Base-by-base conservation (phyloP, 1,140 invertebrate genomes). In the Drosophila suzukii region DNA sequence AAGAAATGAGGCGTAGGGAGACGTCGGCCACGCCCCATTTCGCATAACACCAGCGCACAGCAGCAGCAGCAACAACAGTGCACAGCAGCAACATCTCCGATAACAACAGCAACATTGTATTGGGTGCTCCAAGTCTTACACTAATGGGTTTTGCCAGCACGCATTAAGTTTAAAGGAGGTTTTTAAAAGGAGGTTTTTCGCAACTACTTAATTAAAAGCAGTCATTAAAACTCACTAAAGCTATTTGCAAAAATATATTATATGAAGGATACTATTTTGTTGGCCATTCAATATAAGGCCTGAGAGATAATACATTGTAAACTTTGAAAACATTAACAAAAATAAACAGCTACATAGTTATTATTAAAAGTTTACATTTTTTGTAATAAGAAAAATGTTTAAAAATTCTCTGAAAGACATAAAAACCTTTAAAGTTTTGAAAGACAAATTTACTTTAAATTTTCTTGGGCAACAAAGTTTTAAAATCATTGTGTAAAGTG, bases 1-100 rank as follows among this genome's bases (percentile, higher is more conserved):
- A 71, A 49, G 36, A 30, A 38, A 53, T 20, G n/a, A 57, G 54
- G 38, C 6, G 27, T 41, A 24, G 20, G 15, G 50, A 24, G 41
- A 38, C 27, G 50, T 11, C 13, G 8, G 36, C 44, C 71, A 54
- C 71, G 72, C 60, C 73, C 71, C 55, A 53, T 38, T 53, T 34
- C 39, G 17, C 54, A 68, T 68, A 53, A 54, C 38, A 17, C 27
- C n/a, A 39, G 24, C 24, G 30, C 15, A 30, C 17, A 38, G 20
- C 38, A 55, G 24, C 49, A 44, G 24, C 17, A 39, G 34, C 20
- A 49, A 46, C 30, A 15, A 11, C 27, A 44, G 13, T 20, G 17
- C 27, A 36, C 57, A 49, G 57, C 56, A 46, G 30, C 17, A 46
- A 34, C 27, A 13, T 11, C 20, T 53, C 17, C 36, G n/a, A 30